A percentile compares a stretch with the other conserved stretches of the same genome.
Evolutionary conservation across 2,113 vertebrate genomes (phyloP).

Genomic region (Grammomys surdaster): DNA sequence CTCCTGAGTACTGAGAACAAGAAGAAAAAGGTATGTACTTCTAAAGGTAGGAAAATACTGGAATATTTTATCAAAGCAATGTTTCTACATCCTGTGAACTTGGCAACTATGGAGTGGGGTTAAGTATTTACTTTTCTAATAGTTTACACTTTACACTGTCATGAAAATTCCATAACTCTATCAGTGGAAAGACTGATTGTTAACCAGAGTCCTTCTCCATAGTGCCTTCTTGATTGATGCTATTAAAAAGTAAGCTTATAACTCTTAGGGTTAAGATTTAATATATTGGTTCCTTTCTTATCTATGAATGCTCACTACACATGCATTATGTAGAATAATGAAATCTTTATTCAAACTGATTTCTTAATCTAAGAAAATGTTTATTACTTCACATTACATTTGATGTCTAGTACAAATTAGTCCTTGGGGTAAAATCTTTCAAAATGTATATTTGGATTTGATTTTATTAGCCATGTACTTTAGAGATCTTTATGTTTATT

Average conservation of each 20-base stretch:
- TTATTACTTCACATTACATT: conserved; percentile 80
- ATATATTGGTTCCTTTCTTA: conserved; percentile 29
- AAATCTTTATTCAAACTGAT: conserved; percentile 72
- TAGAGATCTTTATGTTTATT: conserved; percentile 56
- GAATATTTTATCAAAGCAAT: background rate
- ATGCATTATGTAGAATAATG: conserved; percentile 71
- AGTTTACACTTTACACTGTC: background rate
- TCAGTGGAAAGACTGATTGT: background rate
- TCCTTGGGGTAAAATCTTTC: conserved; percentile 51
- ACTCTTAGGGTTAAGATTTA: background rate
- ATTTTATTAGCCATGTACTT: conserved; percentile 67
- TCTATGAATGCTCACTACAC: conserved; percentile 45
- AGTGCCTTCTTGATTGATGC: conserved; percentile 24
- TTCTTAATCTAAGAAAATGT: conserved; percentile 75
- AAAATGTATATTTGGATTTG: conserved; percentile 77
- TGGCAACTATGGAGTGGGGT: rapidly evolving
- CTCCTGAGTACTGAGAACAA: background rate
- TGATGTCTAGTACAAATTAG: conserved; percentile 81
- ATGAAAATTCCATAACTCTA: background rate
- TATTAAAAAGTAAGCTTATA: conserved; percentile 58
- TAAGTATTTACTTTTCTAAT: background rate
- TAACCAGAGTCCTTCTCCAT: background rate
- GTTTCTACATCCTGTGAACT: background rate
- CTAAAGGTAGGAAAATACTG: background rate
- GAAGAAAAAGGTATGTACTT: background rate